Conservation (phyloP, 2,797 vertebrate species). For the Monodelphis domestica region DNA sequence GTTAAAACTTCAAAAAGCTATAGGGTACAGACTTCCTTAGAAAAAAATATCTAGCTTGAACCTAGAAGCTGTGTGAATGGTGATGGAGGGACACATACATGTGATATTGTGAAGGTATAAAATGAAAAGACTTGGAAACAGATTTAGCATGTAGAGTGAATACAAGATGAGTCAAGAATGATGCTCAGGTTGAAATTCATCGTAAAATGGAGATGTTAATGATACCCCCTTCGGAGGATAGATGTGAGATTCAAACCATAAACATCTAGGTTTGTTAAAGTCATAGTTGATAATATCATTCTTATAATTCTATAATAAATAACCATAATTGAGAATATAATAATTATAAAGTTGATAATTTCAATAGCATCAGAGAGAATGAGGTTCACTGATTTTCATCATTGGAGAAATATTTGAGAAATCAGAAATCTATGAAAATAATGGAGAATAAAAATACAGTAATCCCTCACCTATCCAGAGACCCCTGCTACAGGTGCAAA, state of each 20-base stretch:
- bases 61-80: not conserved
- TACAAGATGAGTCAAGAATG: not conserved
- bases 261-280: not conserved
- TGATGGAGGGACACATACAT: not conserved
- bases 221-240: not conserved
- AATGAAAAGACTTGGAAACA: not conserved
- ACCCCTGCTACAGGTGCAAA: too few species aligned
- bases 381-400: not conserved
- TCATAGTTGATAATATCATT: not conserved
- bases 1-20: too few species aligned
- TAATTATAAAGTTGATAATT: not conserved
- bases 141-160: not conserved
- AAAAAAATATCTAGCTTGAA: too few species aligned
- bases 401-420: not conserved
- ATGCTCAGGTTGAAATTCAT: not conserved
- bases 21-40: too few species aligned
- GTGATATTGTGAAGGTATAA: not conserved
- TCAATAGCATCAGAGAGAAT: not conserved
- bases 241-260: not conserved
- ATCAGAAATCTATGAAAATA: not conserved
- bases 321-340: not conserved
- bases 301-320: not conserved
- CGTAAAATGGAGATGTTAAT: not conserved
- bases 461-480: too few species aligned
- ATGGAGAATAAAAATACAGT: not conserved